Conservation (phyloP, 2,113 vertebrate genomes). For the Actenoides hombroni region DNA sequence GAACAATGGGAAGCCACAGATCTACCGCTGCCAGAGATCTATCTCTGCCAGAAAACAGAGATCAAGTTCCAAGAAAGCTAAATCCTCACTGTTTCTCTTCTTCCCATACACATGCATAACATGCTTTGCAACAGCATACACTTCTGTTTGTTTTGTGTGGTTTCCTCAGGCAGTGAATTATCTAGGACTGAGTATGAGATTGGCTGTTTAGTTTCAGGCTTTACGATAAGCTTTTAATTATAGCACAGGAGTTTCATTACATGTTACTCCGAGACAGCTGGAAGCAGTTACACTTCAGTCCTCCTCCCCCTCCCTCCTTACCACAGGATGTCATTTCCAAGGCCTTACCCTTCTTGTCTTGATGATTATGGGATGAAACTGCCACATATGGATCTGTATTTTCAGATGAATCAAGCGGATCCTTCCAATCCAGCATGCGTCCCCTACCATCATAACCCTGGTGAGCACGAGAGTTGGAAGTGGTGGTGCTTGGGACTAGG, state of each 20-base stretch:
- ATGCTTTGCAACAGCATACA: background rate
- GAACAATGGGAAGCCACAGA: background rate
- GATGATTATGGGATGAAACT: constrained; percentile 94
- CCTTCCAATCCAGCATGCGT: constrained; percentile 90
- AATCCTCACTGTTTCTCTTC: background rate
- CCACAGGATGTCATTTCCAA: constrained; percentile 85
- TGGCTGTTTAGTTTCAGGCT: constrained; percentile 53
- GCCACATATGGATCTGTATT: constrained; percentile 93
- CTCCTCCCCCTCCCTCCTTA: constrained; percentile 75
- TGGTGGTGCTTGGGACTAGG: constrained; percentile 87
- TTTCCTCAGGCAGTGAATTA: constrained; percentile 47
- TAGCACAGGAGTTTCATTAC: constrained; percentile 32
- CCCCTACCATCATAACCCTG: constrained; percentile 88
- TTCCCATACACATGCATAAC: background rate
- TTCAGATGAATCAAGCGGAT: constrained; percentile 85
- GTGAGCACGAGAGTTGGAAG: constrained; percentile 80
- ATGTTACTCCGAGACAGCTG: constrained; percentile 75
- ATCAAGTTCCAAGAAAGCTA: constrained; percentile 4
- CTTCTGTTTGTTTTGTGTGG: constrained; percentile 74
- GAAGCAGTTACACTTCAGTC: constrained; percentile 85
- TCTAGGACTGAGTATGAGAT: background rate
- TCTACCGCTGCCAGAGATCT: background rate
- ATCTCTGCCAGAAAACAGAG: background rate
- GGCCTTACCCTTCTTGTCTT: constrained; percentile 98
- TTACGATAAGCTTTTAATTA: constrained; percentile 56